Base-by-base conservation (phyloP, 1,140 invertebrate species). In the Drepana arcuata region DNA sequence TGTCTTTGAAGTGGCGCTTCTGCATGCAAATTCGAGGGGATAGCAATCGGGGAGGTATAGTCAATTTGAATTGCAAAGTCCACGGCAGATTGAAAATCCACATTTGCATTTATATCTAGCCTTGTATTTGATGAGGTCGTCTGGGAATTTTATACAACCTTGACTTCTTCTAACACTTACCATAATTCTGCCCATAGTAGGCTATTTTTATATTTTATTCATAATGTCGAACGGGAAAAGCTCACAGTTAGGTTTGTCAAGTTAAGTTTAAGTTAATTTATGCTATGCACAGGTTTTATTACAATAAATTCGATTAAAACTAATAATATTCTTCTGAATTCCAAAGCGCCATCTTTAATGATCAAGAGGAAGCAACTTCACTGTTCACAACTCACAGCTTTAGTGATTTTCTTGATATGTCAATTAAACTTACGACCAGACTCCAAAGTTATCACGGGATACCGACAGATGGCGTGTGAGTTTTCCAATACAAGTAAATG, bases 1-100 rank as follows among this genome's bases (percentile, higher is more conserved):
- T 70, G 53, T 66, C 74, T 81, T 81, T 81, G 77, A 79, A 79
- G 64, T 69, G 68, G 70, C 65, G 72, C 77, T 81, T 79, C 77
- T 79, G 77, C 77, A 81, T 81, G 72, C 72, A 79, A 79, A 81
- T 62, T 66, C 50, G 55, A 44, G 46, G 48, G 47, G 40, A 28
- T 48, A 50, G 49, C 39, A 33, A 50, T 31, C 35, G 41, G 39
- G 40, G 34, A 34, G 45, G 64, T 49, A 71, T 74, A 68, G 68
- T 11, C 60, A 74, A 71, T 73, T 74, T 64, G 42, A 10, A 10
- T 3, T 10, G 24, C 6, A 21, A 6, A 10, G 2, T 21, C 10
- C 10, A 4, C 24, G n/a, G 24, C 6, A 26, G n/a, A 26, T 26
- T 26, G 24, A 26, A 6, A 26, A 26, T 26, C 10, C 10, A 10